Evolutionary conservation across 2,113 vertebrate genomes (phyloP).

Genomic region (Ictalurus furcatus): DNA sequence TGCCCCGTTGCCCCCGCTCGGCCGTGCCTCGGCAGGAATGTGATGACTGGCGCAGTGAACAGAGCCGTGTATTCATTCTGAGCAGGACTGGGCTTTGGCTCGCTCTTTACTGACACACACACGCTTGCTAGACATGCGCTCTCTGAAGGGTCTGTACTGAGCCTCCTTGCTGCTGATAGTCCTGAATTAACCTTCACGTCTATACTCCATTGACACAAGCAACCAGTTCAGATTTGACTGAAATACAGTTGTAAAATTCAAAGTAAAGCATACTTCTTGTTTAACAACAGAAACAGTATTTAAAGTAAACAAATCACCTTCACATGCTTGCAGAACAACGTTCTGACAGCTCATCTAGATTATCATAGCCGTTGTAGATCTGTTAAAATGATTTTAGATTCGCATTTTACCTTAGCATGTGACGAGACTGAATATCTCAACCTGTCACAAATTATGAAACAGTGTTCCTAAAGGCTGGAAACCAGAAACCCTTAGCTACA

Average conservation of each 20-base stretch:
- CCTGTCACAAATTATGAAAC: not conserved
- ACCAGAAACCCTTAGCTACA: not conserved
- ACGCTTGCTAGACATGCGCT: slow-evolving; percentile 49
- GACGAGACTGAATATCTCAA: not conserved
- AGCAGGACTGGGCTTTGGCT: slow-evolving; percentile 51
- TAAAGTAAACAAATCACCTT: not conserved
- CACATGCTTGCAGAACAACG: not conserved
- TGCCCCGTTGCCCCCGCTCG: slow-evolving; percentile 61
- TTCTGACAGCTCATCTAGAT: not conserved
- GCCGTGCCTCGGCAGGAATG: slow-evolving; percentile 77
- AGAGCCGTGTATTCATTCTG: slow-evolving; percentile 74
- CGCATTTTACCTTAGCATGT: not conserved
- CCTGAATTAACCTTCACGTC: not conserved
- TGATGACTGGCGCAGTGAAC: slow-evolving; percentile 73
- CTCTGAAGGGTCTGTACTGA: slow-evolving; percentile 15
- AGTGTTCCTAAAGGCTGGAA: not conserved
- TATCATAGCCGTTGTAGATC: not conserved
- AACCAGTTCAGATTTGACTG: not conserved
- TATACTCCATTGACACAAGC: not conserved
- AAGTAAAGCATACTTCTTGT: not conserved
- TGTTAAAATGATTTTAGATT: not conserved
- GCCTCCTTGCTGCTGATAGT: not conserved
- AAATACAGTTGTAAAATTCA: not conserved
- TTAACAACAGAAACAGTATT: not conserved
- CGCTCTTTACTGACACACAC: slow-evolving; percentile 50